Percentiles rank a stretch among this genome's conserved stretches.
phyloP scores from a whole-genome alignment of 1,140 invertebrate species.

The Macrotrachela quadricornifera region DNA sequence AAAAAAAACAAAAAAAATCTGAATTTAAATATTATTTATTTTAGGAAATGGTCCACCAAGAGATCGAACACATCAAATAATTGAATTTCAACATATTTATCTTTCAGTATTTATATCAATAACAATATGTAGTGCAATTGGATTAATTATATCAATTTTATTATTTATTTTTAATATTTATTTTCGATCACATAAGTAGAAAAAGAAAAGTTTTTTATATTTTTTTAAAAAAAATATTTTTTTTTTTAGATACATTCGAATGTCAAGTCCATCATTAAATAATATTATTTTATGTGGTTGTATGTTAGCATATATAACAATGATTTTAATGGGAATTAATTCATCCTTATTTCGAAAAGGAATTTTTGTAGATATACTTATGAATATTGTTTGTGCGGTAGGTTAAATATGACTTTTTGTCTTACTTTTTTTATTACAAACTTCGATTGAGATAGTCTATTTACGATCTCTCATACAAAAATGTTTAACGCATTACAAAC shows the following conservation, averaged over 20 bases:
- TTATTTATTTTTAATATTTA: slow-evolving; percentile 90
- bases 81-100: slow-evolving; percentile 45
- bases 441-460: too few species aligned
- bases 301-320: slow-evolving; percentile 82
- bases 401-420: too few species aligned
- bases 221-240: not conserved
- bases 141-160: slow-evolving; percentile 66
- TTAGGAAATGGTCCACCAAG: too few species aligned
- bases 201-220: not conserved
- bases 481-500: too few species aligned
- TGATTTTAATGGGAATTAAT: slow-evolving; percentile 83
- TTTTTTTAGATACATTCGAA: slow-evolving; percentile 75
- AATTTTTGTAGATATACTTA: too few species aligned
- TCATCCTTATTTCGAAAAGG: slow-evolving; percentile 43
- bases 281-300: slow-evolving; percentile 95
- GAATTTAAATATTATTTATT: too few species aligned
- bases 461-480: too few species aligned
- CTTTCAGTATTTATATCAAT: slow-evolving; percentile 56
- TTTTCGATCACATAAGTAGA: slow-evolving; percentile 76
- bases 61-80: slow-evolving; percentile 53
- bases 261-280: slow-evolving; percentile 95
- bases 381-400: too few species aligned
- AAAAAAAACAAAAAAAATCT: too few species aligned
- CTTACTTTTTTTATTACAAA: too few species aligned
- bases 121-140: slow-evolving; percentile 57